phyloP scores from a whole-genome alignment of 1,140 invertebrate genomes.

The Campoletis sonorensis region DNA sequence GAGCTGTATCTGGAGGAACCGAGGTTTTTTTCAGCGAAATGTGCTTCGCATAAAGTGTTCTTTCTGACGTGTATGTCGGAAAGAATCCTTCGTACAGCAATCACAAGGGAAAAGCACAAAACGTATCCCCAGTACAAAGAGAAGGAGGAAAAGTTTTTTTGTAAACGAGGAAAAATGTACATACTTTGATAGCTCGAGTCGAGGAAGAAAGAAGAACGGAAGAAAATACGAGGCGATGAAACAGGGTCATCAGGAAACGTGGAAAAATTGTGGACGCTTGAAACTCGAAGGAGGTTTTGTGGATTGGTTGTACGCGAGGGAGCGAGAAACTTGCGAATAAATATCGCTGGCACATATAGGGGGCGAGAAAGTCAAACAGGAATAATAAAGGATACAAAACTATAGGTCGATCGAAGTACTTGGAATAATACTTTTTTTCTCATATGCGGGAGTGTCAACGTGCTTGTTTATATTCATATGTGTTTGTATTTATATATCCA shows the following conservation, averaged over 20 bases:
- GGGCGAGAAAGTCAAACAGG: background rate
- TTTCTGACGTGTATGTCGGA: background rate
- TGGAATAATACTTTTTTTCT: slow-evolving; percentile 5
- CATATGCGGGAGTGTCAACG: slow-evolving; percentile 1
- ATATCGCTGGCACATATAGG: background rate
- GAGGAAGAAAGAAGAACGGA: background rate
- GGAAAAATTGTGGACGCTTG: slow-evolving; percentile 3
- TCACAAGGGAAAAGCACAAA: background rate
- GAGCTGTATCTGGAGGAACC: background rate
- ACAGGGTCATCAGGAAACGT: slow-evolving; percentile 28
- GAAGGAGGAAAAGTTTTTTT: slow-evolving; percentile 22
- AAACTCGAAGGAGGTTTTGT: slow-evolving; percentile 14
- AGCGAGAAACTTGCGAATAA: background rate
- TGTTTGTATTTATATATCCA: background rate
- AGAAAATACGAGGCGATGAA: background rate
- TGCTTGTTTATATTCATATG: background rate
- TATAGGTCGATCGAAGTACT: slow-evolving; percentile 9
- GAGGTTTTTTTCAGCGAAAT: background rate
- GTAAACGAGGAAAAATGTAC: slow-evolving; percentile 27
- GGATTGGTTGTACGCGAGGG: background rate
- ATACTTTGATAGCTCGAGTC: background rate
- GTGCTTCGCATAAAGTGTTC: background rate
- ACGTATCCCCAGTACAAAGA: background rate
- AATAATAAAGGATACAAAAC: background rate
- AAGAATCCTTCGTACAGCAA: background rate